A percentile compares a stretch with the other conserved stretches of the same genome.
Conservation (phyloP, 2,113 vertebrate species). For the Craseonycteris thonglongyai region DNA sequence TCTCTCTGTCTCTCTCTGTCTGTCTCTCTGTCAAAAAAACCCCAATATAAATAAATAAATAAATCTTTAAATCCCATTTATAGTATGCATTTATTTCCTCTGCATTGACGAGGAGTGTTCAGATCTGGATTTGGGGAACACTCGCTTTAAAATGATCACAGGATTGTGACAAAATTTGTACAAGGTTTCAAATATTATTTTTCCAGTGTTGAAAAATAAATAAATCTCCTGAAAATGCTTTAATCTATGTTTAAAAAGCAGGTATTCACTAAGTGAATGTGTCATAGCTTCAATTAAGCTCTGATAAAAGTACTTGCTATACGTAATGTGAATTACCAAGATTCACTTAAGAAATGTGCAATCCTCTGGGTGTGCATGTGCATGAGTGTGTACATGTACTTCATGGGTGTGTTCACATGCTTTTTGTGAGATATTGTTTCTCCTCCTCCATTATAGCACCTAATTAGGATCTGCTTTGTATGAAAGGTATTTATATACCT, state of each 20-base stretch:
- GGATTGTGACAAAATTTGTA: not conserved
- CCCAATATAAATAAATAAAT: too few relatives aligned
- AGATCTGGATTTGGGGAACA: not conserved
- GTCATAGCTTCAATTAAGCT: not conserved
- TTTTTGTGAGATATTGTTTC: not conserved
- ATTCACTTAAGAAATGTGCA: not conserved
- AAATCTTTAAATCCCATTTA: not conserved
- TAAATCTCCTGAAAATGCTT: not conserved
- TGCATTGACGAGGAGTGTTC: not conserved
- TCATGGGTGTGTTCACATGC: not conserved
- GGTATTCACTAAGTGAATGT: not conserved
- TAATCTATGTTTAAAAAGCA: not conserved
- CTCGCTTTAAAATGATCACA: not conserved
- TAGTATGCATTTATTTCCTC: not conserved
- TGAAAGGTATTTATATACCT: not conserved
- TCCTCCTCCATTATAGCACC: not conserved
- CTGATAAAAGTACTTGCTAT: not conserved
- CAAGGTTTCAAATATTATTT: not conserved
- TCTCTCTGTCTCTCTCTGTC: too few relatives aligned
- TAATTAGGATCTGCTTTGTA: not conserved
- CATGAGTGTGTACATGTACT: not conserved
- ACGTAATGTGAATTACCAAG: not conserved
- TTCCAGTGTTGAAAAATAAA: not conserved
- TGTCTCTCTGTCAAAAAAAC: too few relatives aligned
- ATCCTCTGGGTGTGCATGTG: rapidly evolving